phyloP scores from a whole-genome alignment of 2,797 vertebrate species.

The Labroides dimidiatus region DNA sequence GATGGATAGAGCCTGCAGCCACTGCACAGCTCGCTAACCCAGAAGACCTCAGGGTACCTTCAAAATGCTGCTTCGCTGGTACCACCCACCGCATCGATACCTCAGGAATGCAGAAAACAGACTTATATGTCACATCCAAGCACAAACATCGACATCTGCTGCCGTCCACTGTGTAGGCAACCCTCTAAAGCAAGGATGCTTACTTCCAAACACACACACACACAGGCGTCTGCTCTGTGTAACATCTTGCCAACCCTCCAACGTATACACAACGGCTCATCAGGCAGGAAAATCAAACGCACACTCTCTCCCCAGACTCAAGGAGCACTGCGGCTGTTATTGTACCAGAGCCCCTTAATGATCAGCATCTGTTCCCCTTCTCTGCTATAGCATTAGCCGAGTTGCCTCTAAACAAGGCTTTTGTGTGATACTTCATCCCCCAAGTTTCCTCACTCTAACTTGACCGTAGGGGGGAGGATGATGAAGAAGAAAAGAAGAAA shows the following conservation, averaged over 20 bases:
- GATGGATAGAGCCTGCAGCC: slow-evolving; percentile 73
- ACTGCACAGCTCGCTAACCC: slow-evolving; percentile 51
- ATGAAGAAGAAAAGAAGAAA: background rate
- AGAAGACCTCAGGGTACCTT: slow-evolving; percentile 53
- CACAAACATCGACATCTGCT: slow-evolving; percentile 59
- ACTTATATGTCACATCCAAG: slow-evolving; percentile 32
- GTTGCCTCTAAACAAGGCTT: slow-evolving; percentile 67
- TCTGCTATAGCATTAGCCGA: slow-evolving; percentile 59
- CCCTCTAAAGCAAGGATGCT: slow-evolving; percentile 33
- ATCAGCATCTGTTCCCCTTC: slow-evolving; percentile 79
- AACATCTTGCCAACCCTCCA: slow-evolving; percentile 51
- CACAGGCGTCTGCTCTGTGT: slow-evolving; percentile 40
- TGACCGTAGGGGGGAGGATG: slow-evolving; percentile 5
- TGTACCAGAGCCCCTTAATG: slow-evolving; percentile 79
- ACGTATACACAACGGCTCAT: slow-evolving; percentile 78
- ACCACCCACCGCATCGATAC: slow-evolving; percentile 60
- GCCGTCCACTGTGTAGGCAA: slow-evolving; percentile 45
- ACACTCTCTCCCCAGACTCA: slow-evolving; percentile 73
- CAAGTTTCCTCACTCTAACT: slow-evolving; percentile 47
- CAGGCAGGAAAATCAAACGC: slow-evolving; percentile 79
- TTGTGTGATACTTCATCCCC: slow-evolving; percentile 46
- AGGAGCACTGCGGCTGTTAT: slow-evolving; percentile 75
- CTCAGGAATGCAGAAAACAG: slow-evolving; percentile 33
- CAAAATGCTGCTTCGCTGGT: slow-evolving; percentile 22
- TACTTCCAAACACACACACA: slow-evolving; percentile 31